Evolutionary conservation across 1,140 invertebrate genomes (phyloP).

Genomic region (Limonius californicus): DNA sequence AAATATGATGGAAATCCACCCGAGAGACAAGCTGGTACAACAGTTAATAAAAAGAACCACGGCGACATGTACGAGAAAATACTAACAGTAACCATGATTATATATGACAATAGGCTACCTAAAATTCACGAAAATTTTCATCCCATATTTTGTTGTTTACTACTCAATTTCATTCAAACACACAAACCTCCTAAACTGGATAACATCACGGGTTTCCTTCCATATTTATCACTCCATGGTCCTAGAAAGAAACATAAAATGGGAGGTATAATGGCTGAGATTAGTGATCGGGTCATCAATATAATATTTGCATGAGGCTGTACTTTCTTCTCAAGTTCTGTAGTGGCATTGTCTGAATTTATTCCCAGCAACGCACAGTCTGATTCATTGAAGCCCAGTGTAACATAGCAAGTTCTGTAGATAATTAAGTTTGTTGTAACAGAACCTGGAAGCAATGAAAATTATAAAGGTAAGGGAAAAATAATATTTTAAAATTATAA

Average conservation of each 20-base stretch:
- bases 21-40: too few species aligned
- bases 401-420: constrained; percentile 51
- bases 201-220: constrained; percentile 62
- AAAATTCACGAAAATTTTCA: too few species aligned
- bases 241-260: constrained; percentile 62
- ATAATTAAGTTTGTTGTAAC: constrained; percentile 52
- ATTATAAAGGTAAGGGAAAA: too few species aligned
- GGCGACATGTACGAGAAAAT: too few species aligned
- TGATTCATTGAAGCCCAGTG: constrained; percentile 47
- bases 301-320: constrained; percentile 59
- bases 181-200: constrained; percentile 54
- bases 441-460: constrained; percentile 47
- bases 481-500: too few species aligned
- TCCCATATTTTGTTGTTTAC: too few species aligned
- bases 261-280: constrained; percentile 60
- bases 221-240: constrained; percentile 67
- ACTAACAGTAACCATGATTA: too few species aligned
- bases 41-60: too few species aligned
- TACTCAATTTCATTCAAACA: too few species aligned
- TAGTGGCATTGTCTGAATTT: constrained; percentile 49
- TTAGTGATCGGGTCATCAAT: constrained; percentile 53
- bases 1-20: too few species aligned
- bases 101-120: too few species aligned
- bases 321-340: constrained; percentile 54
- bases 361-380: constrained; percentile 50